These are phyloP conservation scores for Meriones unguiculatus DNA, from an alignment of 2,113 vertebrate species.

Conservation along the genomic window DNA sequence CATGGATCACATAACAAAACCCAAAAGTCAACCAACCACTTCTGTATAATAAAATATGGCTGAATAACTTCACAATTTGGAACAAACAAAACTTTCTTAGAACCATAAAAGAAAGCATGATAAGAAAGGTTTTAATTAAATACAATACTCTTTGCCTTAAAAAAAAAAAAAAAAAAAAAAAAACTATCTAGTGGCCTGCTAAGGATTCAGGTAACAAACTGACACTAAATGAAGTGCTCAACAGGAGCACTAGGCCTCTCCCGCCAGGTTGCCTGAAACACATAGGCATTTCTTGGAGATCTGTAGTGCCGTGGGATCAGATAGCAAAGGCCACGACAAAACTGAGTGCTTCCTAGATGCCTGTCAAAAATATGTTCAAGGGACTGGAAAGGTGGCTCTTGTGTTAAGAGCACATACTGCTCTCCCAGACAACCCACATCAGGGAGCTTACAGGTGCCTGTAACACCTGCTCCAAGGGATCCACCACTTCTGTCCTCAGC, in stretches of 20 bases:
- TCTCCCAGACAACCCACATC: not conserved
- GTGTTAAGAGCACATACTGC: not conserved
- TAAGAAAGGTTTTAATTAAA: not conserved
- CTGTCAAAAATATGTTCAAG: not conserved
- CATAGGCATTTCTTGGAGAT: too few relatives aligned
- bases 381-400: too few relatives aligned
- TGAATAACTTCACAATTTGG: not conserved
- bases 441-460: not conserved
- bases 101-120: not conserved
- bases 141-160: not conserved
- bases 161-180: not conserved
- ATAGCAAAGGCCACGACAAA: not conserved
- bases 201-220: not conserved
- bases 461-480: not conserved
- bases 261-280: not conserved
- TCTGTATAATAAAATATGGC: not conserved
- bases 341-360: not conserved
- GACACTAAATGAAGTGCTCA: not conserved
- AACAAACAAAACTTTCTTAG: not conserved
- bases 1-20: not conserved
- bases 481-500: not conserved
- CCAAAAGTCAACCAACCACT: not conserved
- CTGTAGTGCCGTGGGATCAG: not conserved
- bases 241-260: not conserved
- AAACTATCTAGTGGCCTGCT: not conserved